Conservation (phyloP, 2,888 invertebrate species). For the Trichogramma dendrolimi region DNA sequence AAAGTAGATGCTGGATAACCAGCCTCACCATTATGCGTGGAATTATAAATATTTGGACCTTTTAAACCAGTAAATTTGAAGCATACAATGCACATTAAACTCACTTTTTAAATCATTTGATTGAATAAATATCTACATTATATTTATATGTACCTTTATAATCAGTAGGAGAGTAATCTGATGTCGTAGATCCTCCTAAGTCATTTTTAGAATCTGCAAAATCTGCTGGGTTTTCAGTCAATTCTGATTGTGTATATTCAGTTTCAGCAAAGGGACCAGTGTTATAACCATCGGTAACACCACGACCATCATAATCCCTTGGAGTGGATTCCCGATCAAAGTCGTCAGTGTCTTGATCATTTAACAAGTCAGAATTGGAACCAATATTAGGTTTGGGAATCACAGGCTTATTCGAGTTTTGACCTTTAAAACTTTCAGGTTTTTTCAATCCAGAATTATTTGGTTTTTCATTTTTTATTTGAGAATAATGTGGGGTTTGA, state of each 20-base stretch:
- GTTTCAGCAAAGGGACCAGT: constrained; percentile 12
- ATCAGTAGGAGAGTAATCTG: too few relatives aligned
- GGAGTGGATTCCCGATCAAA: constrained; percentile 4
- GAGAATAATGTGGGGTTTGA: too few relatives aligned
- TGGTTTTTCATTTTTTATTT: too few relatives aligned
- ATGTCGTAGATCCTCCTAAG: too few relatives aligned
- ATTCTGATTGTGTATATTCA: not conserved
- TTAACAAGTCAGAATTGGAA: not conserved
- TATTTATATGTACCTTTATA: not conserved
- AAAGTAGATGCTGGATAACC: constrained; percentile 24
- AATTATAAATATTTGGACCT: constrained; percentile 21
- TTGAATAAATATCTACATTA: constrained; percentile 1
- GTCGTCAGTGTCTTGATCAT: not conserved
- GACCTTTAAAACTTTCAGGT: too few relatives aligned
- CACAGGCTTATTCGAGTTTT: too few relatives aligned
- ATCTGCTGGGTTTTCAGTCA: too few relatives aligned
- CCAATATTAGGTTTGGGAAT: too few relatives aligned
- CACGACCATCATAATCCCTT: constrained; percentile 1
- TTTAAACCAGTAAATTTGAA: constrained; percentile 10
- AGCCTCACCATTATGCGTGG: constrained; percentile 11
- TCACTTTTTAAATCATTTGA: not conserved
- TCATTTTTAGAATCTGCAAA: too few relatives aligned
- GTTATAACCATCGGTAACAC: not conserved
- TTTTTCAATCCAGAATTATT: too few relatives aligned
- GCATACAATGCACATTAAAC: not conserved